A percentile compares a stretch with the other conserved stretches of the same genome.
These are phyloP conservation scores for Thripadectes ignobilis DNA, from an alignment of 2,797 vertebrate species.

Conservation along the genomic window DNA sequence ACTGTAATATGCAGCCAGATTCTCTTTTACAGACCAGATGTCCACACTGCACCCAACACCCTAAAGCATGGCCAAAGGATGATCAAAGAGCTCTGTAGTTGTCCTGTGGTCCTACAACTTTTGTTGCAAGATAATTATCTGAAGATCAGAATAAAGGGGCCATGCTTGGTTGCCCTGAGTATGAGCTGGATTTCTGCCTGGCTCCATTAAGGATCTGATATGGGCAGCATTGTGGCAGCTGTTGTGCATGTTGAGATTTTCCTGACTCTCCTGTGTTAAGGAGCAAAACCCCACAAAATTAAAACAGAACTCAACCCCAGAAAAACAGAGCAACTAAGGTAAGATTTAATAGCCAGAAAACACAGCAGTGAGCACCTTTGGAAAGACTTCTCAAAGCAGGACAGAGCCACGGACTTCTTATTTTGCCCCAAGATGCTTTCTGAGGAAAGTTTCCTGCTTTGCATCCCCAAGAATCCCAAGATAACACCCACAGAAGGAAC, in stretches of 20 bases:
- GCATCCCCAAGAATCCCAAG: background rate
- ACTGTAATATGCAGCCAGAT: background rate
- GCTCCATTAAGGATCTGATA: background rate
- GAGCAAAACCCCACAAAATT: rapidly evolving
- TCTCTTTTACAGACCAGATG: background rate
- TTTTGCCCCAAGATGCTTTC: background rate
- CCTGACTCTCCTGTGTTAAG: background rate
- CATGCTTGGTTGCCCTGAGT: background rate
- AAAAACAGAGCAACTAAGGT: background rate
- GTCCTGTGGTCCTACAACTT: rapidly evolving
- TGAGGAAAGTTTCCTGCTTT: background rate
- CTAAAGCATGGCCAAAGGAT: background rate
- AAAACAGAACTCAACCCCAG: background rate
- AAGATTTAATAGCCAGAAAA: background rate
- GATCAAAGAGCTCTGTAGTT: background rate
- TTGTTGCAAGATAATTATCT: background rate
- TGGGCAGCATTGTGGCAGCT: background rate
- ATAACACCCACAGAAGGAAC: background rate
- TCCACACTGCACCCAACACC: background rate
- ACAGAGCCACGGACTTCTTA: background rate
- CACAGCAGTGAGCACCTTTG: background rate
- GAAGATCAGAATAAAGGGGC: background rate
- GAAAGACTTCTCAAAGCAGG: background rate
- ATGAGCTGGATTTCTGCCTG: background rate
- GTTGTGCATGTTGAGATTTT: background rate